A percentile compares a stretch with the other conserved stretches of the same genome.
phyloP scores from a whole-genome alignment of 2,888 invertebrate genomes.

The Diadromus collaris region DNA sequence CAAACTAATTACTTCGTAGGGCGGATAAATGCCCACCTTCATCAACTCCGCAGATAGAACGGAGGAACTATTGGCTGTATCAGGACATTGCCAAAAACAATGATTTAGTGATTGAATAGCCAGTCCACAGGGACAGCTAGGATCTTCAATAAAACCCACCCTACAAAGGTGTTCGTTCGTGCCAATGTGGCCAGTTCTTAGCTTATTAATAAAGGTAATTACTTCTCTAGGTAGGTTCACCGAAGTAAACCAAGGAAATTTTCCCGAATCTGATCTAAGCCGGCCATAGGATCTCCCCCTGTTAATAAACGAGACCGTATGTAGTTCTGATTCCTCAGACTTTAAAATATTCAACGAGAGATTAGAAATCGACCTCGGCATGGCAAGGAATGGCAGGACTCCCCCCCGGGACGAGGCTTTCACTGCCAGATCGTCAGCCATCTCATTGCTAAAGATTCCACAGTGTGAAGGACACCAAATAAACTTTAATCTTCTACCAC shows the following conservation, averaged over 20 bases:
- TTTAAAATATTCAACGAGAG: background rate
- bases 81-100: background rate
- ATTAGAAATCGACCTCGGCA: too few relatives aligned
- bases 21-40: background rate
- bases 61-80: background rate
- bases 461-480: background rate
- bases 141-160: background rate
- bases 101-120: background rate
- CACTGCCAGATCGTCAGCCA: background rate
- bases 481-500: too few relatives aligned
- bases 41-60: background rate
- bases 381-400: too few relatives aligned
- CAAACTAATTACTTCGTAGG: background rate
- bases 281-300: background rate
- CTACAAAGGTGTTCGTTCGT: background rate
- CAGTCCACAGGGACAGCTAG: background rate
- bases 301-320: background rate
- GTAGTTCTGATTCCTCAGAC: background rate
- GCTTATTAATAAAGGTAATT: slow-evolving; percentile 1
- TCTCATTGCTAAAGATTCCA: background rate
- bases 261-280: background rate
- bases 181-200: background rate
- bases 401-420: background rate
- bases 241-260: background rate
- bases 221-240: background rate